Evolutionary conservation across 2,888 invertebrate genomes (phyloP), one percentile per base, ranked within the genome.

Genomic region (Cylloceria caligata): DNA sequence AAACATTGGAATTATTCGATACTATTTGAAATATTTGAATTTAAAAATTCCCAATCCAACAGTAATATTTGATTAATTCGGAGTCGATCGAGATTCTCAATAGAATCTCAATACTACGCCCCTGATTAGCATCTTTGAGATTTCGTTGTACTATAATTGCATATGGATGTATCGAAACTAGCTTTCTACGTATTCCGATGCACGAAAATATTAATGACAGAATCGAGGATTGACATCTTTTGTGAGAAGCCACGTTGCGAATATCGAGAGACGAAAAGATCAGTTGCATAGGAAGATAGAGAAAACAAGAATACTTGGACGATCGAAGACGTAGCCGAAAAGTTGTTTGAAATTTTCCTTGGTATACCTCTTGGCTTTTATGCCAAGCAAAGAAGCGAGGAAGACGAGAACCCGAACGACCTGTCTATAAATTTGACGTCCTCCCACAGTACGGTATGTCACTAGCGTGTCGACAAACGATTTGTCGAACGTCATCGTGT

Each of bases 401-500:
- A 57, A 27, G 57, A 47, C 47, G 68, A 68, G 45, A n/a, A 57
- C 30, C 55, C 24, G 72, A 47, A 73, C 45, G 30, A 72, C 30
- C 45, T 27, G 1, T 16, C 85, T 78, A 90, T 89, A 89, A 89
- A 89, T 89, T 87, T 86, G 87, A 71, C 65, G 34, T 42, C 55
- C 80, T 76, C 16, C 62, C 39, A 16, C 2, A 21, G 27, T 65
- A 24, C 36, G 73, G 62, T 52, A 62, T 73, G 68, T 74, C 73
- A 65, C 36, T 85, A 84, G 84, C 83, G 86, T 88, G 86, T 85
- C 79, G 85, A 84, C 85, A 85, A 88, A 88, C 89, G 86, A 89
- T 89, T 91, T 89, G 90, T 90, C 88, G 88, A 83, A 83, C 86
- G 89, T 88, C 89, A 88, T 86, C 84, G 81, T 75, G 71, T 81